Evolutionary conservation across 2,797 vertebrate species (phyloP), one percentile per base, ranked within the genome.

Genomic region (Neopelma chrysocephalum): DNA sequence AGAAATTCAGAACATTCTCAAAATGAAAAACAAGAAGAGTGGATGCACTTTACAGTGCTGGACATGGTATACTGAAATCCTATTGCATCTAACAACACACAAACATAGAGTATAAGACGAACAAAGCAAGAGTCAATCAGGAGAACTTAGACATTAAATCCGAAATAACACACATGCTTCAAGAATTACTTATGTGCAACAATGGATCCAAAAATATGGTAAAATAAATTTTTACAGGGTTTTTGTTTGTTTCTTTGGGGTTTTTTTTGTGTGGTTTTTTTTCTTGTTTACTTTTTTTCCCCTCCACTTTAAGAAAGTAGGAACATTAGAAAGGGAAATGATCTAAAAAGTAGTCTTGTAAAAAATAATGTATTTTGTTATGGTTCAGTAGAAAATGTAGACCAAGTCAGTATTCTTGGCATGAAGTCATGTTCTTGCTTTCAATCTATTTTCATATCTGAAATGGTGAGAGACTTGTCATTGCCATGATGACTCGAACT

Each of bases 241-340:
- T 21, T 70, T n/a, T 38, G 5, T 17, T 61, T 62, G 31, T 25
- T n/a, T n/a, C 11, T 62, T 43, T 76, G 36, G 3, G 1, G 1
- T 9, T 16, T 62, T 26, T 56, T n/a, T 21, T 7, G 0, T 2
- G 5, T 34, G 10, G n/a, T n/a, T 9, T 47, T 65, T 25, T 3
- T 72, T 65, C 3, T 9, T 34, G 6, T 57, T 34, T 7, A 58
- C 11, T n/a, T 25, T 14, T 57, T 50, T 57, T 31, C 5, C 45
- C 23, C 10, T 20, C 23, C 2, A 20, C 7, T 53, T 53, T 22
- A 68, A 45, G 42, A 22, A 88, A 71, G 13, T 5, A 38, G 22
- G 9, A 82, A 61, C 7, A 48, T 9, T 18, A 68, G 73, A 69
- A 77, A 53, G 10, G 16, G 6, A 64, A 64, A 76, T 64, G 0